Evolutionary conservation across 2,888 invertebrate genomes (phyloP).

Genomic region (Mesorhabditis sp.): DNA sequence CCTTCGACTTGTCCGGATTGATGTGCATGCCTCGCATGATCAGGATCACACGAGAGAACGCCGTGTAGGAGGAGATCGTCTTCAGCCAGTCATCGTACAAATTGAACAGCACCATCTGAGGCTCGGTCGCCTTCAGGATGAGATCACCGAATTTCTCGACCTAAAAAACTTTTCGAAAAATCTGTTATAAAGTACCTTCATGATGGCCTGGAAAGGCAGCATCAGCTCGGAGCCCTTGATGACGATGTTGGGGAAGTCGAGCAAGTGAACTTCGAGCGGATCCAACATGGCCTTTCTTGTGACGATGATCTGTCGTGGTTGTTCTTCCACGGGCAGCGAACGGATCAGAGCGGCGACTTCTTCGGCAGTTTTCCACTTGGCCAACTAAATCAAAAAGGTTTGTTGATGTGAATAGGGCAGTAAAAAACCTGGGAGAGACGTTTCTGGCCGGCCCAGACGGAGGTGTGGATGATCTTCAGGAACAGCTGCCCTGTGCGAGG

Average conservation of each 20-base stretch:
- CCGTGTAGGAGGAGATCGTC: constrained; percentile 97
- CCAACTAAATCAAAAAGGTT: constrained; percentile 65
- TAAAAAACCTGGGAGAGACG: constrained; percentile 81
- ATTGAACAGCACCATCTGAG: constrained; percentile 99
- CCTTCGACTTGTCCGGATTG: constrained; percentile 97
- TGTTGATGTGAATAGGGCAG: constrained; percentile 5
- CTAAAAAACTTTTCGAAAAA: constrained; percentile 37
- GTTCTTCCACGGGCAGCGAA: constrained; percentile 96
- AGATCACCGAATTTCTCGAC: constrained; percentile 98
- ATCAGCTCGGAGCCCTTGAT: constrained; percentile 98
- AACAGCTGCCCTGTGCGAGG: constrained; percentile 94
- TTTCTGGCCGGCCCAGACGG: constrained; percentile 99
- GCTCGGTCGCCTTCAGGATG: constrained; percentile 96
- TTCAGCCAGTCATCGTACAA: constrained; percentile 99
- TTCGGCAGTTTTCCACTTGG: constrained; percentile 99
- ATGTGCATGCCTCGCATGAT: constrained; percentile 95
- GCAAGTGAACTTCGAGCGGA: constrained; percentile 89
- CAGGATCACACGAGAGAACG: constrained; percentile 91
- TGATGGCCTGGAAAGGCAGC: constrained; percentile 83
- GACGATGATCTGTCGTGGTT: constrained; percentile 98
- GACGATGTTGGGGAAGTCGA: constrained; percentile 99
- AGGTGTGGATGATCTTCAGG: constrained; percentile 98
- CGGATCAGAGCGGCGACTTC: constrained; percentile 98
- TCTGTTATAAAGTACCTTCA: constrained; percentile 32
- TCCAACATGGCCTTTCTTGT: constrained; percentile 99